Conservation (phyloP, 2,888 invertebrate genomes). For the Drosophila rellima region DNA sequence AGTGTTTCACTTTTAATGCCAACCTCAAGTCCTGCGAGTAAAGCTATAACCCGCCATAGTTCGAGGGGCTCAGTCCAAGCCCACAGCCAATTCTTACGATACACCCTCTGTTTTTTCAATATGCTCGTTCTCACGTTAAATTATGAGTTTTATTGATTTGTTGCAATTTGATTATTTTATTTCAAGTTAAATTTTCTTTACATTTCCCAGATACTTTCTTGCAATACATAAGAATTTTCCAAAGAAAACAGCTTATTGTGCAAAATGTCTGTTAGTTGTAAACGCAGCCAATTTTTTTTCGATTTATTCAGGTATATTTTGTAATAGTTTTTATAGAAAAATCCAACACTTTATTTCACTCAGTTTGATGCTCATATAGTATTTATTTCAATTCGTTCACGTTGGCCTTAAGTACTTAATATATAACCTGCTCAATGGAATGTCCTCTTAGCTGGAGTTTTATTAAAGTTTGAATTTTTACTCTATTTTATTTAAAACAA, state of each 20-base stretch:
- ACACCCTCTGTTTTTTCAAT: constrained; percentile 35
- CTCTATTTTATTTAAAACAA: constrained; percentile 34
- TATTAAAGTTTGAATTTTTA: constrained; percentile 48
- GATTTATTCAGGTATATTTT: constrained; percentile 20
- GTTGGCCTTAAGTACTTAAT: constrained; percentile 71
- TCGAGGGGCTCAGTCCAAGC: constrained; percentile 12
- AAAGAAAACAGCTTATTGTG: constrained; percentile 1
- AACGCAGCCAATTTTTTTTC: not conserved
- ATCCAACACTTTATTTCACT: constrained; percentile 38
- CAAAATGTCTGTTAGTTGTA: constrained; percentile 20
- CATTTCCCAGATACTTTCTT: constrained; percentile 33
- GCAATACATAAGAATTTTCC: constrained; percentile 14
- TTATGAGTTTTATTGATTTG: constrained; percentile 43
- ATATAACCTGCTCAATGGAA: constrained; percentile 72
- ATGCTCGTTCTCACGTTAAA: constrained; percentile 69
- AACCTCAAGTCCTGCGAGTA: constrained; percentile 29
- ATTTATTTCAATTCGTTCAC: constrained; percentile 43
- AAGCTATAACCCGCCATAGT: constrained; percentile 17
- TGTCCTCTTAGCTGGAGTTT: constrained; percentile 72
- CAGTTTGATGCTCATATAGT: constrained; percentile 35
- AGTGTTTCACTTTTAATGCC: constrained; percentile 29
- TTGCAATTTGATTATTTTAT: constrained; percentile 42
- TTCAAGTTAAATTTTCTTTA: constrained; percentile 32
- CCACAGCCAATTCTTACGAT: constrained; percentile 13
- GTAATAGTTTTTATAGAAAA: constrained; percentile 6